phyloP scores from a whole-genome alignment of 2,113 vertebrate genomes.

The Lepisosteus oculatus region DNA sequence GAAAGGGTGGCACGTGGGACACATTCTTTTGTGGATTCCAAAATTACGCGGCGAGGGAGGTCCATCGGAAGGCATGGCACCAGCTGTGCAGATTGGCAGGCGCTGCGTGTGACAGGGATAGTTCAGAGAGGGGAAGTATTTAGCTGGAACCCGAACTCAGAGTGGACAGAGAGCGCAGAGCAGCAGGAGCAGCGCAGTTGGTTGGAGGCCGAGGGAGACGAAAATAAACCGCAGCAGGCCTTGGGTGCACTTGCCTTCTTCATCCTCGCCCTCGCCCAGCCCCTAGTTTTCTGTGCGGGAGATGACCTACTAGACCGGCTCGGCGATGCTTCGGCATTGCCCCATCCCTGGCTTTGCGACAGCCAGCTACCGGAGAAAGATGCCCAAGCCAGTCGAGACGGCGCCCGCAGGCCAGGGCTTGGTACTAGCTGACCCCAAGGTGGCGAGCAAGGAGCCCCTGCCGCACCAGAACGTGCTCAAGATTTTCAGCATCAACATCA shows the following conservation, averaged over 20 bases:
- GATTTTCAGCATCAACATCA: slow-evolving; percentile 98
- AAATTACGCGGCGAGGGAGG: slow-evolving; percentile 39
- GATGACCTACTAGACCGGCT: slow-evolving; percentile 50
- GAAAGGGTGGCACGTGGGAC: slow-evolving; percentile 20
- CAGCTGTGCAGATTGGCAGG: slow-evolving; percentile 82
- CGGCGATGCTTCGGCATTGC: slow-evolving; percentile 76
- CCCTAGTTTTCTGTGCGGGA: slow-evolving; percentile 31
- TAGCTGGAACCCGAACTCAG: slow-evolving; percentile 73
- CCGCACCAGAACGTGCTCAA: slow-evolving; percentile 90
- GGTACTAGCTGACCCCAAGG: slow-evolving; percentile 75
- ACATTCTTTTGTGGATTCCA: slow-evolving; percentile 53
- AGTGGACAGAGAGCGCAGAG: slow-evolving; percentile 52
- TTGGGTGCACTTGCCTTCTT: slow-evolving; percentile 34
- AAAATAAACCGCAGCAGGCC: slow-evolving; percentile 66
- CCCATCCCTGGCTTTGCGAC: slow-evolving; percentile 63
- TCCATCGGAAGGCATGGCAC: slow-evolving; percentile 47
- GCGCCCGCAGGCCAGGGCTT: slow-evolving; percentile 66
- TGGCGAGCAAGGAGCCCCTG: slow-evolving; percentile 68
- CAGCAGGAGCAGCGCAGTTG: slow-evolving; percentile 61
- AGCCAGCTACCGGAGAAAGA: slow-evolving; percentile 62
- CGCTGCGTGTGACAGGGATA: slow-evolving; percentile 76
- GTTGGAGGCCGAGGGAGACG: slow-evolving; percentile 54
- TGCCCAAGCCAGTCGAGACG: slow-evolving; percentile 77
- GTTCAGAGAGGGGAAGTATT: slow-evolving; percentile 86
- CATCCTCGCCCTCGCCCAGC: neutral